Base-by-base conservation (phyloP, 2,113 vertebrate genomes). In the Lethenteron camtschaticum region DNA sequence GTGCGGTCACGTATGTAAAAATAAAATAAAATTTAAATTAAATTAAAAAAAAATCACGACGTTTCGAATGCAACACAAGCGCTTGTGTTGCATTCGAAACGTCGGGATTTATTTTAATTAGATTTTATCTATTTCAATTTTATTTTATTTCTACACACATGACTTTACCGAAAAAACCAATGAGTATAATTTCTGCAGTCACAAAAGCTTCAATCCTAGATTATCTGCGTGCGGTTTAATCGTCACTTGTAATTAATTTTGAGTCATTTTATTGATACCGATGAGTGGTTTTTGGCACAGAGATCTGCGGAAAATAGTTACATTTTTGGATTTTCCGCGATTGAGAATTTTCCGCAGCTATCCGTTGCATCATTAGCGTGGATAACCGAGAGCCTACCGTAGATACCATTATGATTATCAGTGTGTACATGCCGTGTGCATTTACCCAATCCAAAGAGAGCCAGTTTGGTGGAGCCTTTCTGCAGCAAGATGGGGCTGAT, bases 381-480 rank as follows among this genome's bases (percentile, higher is more conserved):
- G 55, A 69, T 72, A 70, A 63, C 10, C 20, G 56, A 70, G 13
- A 66, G 55, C 73, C 87, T 41, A 41, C 41, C 6, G 41, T 41
- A 41, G 41, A 41, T 41, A 41, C 41, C 41, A 7, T 41, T 41
- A 6, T 41, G 41, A 41, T 41, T 41, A 41, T 41, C 41, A 41
- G 6, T 41, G 41, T 41, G 41, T 41, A 41, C 41, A 41, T 41
- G 41, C 41, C 41, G 41, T 41, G 41, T 41, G 41, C 41, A 41
- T 41, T 82, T 78, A 97, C 94, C 94, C 68, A 96, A 81, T 58
- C 92, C 94, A 71, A 94, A 99, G 0, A 99, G 79, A 12, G 94
- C 89, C 69, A 96, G 80, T 77, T 85, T 90, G 71, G 87, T 87
- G 72, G 68, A 83, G 73, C 94, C 94, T 79, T 96, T 99, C 71